phyloP scores from a whole-genome alignment of 1,140 invertebrate species.

The Drosophila rhopaloa region DNA sequence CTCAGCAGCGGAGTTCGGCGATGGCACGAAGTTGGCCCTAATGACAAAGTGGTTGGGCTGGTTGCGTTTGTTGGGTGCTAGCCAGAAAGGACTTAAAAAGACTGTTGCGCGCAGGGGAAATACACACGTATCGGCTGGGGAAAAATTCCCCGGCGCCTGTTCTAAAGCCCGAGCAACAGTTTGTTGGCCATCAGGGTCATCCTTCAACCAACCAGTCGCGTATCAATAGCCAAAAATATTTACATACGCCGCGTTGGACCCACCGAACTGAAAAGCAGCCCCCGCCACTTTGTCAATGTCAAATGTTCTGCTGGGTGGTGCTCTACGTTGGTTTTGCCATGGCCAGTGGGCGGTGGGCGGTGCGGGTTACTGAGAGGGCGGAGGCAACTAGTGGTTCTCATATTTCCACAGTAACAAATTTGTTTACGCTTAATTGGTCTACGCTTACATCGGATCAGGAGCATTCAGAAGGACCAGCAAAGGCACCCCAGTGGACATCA shows the following conservation, averaged over 20 bases:
- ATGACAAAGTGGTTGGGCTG: slow-evolving; percentile 6
- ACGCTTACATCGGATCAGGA: slow-evolving; percentile 64
- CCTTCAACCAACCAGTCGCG: slow-evolving; percentile 35
- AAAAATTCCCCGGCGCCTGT: slow-evolving; percentile 35
- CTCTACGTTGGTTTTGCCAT: slow-evolving; percentile 12
- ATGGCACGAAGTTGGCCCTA: slow-evolving; percentile 52
- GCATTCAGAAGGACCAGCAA: slow-evolving; percentile 17
- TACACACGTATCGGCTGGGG: slow-evolving; percentile 11
- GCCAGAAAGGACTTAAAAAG: slow-evolving; percentile 24
- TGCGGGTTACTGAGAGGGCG: neutral
- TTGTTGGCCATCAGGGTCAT: slow-evolving; percentile 76
- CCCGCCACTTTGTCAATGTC: slow-evolving; percentile 70
- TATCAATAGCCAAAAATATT: slow-evolving; percentile 80
- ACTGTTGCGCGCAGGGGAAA: slow-evolving; percentile 64
- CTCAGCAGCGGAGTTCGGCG: slow-evolving; percentile 65
- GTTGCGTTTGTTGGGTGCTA: neutral
- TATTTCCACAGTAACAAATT: slow-evolving; percentile 72
- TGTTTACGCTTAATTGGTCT: slow-evolving; percentile 82
- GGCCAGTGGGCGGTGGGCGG: neutral
- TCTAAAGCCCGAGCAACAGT: slow-evolving; percentile 68
- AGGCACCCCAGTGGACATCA: slow-evolving; percentile 10
- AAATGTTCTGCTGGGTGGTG: slow-evolving; percentile 11
- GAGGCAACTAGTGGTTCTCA: slow-evolving; percentile 79
- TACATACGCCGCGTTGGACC: slow-evolving; percentile 38
- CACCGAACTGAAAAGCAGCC: slow-evolving; percentile 39